phyloP scores from a whole-genome alignment of 2,888 invertebrate species.

The Stenotaenia linearis region DNA sequence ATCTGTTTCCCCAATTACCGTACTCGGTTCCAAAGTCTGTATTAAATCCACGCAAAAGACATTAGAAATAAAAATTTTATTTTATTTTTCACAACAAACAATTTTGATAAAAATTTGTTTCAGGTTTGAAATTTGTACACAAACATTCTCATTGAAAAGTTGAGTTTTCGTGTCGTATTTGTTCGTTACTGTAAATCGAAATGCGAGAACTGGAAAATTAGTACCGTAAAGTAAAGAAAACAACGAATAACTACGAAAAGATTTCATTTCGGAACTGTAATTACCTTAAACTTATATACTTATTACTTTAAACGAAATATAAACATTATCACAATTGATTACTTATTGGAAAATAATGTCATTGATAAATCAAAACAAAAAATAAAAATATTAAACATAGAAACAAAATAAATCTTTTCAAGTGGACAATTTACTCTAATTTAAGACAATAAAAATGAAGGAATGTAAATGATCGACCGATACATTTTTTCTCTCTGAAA shows the following conservation, averaged over 20 bases:
- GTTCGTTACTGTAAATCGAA: background rate
- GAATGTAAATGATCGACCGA: constrained; percentile 13
- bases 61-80: background rate
- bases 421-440: background rate
- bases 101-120: background rate
- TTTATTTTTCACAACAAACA: background rate
- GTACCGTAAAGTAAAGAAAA: background rate
- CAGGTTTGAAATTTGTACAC: background rate
- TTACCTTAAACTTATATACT: background rate
- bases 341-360: background rate
- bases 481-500: background rate
- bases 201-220: background rate
- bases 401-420: constrained; percentile 13
- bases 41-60: background rate
- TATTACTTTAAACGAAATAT: background rate
- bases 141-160: background rate
- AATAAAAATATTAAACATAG: constrained; percentile 10
- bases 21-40: background rate
- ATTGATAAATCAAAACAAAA: background rate
- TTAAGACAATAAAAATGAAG: background rate
- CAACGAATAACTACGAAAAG: background rate
- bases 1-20: background rate
- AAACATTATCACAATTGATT: constrained; percentile 10
- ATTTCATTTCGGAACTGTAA: background rate
- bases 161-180: background rate